Evolutionary conservation across 2,888 invertebrate species (phyloP).

Genomic region (Lithophane leautieri): DNA sequence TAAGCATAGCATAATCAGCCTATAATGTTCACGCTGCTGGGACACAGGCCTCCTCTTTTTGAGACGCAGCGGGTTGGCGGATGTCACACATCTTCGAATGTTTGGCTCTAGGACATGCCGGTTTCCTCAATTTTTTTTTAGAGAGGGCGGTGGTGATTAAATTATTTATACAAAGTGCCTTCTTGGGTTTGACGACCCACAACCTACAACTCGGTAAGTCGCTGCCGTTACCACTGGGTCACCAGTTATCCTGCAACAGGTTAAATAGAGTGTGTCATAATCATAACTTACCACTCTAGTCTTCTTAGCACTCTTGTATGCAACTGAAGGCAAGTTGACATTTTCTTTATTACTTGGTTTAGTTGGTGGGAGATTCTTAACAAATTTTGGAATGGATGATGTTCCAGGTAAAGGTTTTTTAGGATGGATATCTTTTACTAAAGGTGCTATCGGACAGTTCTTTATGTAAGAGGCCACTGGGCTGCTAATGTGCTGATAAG

Average conservation of each 20-base stretch:
- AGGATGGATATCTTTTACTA: conserved; percentile 79
- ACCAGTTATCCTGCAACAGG: neutral
- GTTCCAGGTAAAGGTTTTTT: conserved; percentile 75
- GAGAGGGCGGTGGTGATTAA: too few species aligned
- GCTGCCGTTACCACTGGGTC: too few species aligned
- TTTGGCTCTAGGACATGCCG: too few species aligned
- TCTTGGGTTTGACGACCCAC: too few species aligned
- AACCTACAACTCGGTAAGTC: too few species aligned
- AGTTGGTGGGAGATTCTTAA: conserved; percentile 61
- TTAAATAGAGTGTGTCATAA: neutral
- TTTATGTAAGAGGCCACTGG: conserved; percentile 85
- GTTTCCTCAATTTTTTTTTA: too few species aligned
- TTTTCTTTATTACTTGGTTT: conserved; percentile 78
- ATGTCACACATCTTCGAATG: too few species aligned
- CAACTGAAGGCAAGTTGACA: conserved; percentile 75
- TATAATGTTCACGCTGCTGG: too few species aligned
- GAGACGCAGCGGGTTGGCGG: too few species aligned
- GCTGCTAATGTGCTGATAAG: conserved; percentile 80
- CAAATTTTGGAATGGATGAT: conserved; percentile 78
- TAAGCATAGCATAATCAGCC: too few species aligned
- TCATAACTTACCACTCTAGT: conserved; percentile 78
- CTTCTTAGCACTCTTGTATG: conserved; percentile 82
- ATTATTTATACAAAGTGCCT: too few species aligned
- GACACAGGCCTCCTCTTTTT: too few species aligned
- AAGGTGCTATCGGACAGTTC: conserved; percentile 77